Percentiles rank a stretch among this genome's conserved stretches.
These are phyloP conservation scores for Psittacula cyanocephala DNA, from an alignment of 2,113 vertebrate genomes.

Conservation along the genomic window DNA sequence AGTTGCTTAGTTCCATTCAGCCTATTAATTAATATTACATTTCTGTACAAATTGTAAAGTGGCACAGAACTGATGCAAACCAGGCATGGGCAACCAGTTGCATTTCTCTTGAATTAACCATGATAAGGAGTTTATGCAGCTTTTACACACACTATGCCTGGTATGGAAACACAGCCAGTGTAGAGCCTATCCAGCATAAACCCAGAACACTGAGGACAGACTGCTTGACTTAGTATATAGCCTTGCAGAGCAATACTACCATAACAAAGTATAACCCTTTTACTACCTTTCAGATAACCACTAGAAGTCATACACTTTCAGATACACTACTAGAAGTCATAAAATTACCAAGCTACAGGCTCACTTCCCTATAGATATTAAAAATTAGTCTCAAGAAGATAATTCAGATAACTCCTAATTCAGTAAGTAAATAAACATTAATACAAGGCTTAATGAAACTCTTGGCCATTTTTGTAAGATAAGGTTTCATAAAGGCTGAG, in stretches of 20 bases:
- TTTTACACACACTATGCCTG: fast-evolving
- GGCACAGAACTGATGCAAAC: background rate
- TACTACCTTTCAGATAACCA: background rate
- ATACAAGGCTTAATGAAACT: background rate
- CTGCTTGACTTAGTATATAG: background rate
- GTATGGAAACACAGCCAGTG: background rate
- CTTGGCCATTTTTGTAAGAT: background rate
- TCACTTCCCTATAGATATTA: background rate
- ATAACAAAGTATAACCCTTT: background rate
- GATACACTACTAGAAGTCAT: background rate
- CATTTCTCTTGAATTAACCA: background rate
- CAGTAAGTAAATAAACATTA: background rate
- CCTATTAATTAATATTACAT: background rate
- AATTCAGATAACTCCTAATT: background rate
- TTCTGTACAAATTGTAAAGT: background rate
- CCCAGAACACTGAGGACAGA: background rate
- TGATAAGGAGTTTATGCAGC: background rate
- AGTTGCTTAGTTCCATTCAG: background rate
- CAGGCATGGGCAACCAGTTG: background rate
- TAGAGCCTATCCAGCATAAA: background rate
- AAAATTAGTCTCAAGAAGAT: background rate
- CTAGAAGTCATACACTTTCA: background rate
- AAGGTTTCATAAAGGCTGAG: background rate
- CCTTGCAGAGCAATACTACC: background rate
- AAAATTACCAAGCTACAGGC: background rate